phyloP scores from a whole-genome alignment of 2,797 vertebrate genomes.

The Malurus leucopterus region DNA sequence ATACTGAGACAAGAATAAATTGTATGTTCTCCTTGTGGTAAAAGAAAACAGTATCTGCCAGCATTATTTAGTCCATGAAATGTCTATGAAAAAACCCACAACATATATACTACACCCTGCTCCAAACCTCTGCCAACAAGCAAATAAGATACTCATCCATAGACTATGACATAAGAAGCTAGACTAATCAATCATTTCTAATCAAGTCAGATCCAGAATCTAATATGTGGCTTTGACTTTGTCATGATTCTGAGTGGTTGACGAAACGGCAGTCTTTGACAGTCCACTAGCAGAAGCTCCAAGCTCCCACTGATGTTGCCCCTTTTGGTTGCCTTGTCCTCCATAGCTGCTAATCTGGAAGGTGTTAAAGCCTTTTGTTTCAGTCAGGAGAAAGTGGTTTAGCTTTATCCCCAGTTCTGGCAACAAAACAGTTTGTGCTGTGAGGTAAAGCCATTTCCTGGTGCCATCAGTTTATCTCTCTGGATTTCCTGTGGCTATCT shows the following conservation, averaged over 20 bases:
- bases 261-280: not conserved
- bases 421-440: not conserved
- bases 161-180: not conserved
- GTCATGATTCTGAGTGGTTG: not conserved
- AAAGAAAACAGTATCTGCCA: slow-evolving; percentile 25
- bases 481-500: not conserved
- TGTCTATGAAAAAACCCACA: not conserved
- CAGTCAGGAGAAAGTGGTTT: slow-evolving; percentile 8
- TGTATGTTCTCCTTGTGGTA: slow-evolving; percentile 27
- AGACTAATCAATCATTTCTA: too few relatives aligned
- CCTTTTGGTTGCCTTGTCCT: not conserved
- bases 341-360: not conserved
- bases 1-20: slow-evolving; percentile 38
- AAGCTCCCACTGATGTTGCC: not conserved
- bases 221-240: not conserved
- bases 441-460: not conserved
- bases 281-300: not conserved
- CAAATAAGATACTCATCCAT: not conserved
- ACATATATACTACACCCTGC: not conserved
- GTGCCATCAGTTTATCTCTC: not conserved
- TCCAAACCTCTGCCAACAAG: not conserved
- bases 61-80: slow-evolving; percentile 23
- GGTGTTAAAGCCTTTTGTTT: slow-evolving; percentile 31
- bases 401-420: not conserved
- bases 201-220: not conserved